These are phyloP conservation scores for Orthosia gracilis DNA, from an alignment of 2,888 invertebrate species.

Conservation along the genomic window DNA sequence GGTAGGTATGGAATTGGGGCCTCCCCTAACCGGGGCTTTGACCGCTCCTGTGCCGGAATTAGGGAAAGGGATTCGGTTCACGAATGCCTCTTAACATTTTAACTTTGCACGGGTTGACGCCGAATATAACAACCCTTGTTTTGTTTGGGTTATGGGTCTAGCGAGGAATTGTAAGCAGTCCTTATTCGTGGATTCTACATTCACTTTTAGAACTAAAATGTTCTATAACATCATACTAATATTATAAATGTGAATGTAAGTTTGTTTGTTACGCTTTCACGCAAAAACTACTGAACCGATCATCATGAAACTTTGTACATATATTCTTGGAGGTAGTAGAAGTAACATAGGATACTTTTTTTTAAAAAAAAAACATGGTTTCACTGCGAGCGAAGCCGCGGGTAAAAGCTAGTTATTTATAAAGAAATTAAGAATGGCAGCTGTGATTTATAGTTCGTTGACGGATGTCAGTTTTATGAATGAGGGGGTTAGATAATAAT, in stretches of 20 bases:
- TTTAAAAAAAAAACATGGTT: too few relatives aligned
- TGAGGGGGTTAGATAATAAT: slow-evolving; percentile 42
- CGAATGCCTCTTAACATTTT: slow-evolving; percentile 40
- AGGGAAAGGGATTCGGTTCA: slow-evolving; percentile 26
- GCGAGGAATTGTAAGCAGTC: neutral
- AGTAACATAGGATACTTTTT: too few relatives aligned
- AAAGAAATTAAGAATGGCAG: neutral
- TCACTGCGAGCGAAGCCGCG: too few relatives aligned
- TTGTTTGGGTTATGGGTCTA: slow-evolving; percentile 1
- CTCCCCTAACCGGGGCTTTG: slow-evolving; percentile 48
- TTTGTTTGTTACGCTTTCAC: too few relatives aligned
- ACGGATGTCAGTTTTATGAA: slow-evolving; percentile 27
- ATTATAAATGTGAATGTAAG: too few relatives aligned
- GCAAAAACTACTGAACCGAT: too few relatives aligned
- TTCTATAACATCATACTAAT: neutral
- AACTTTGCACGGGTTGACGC: slow-evolving; percentile 25
- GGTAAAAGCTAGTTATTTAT: too few relatives aligned
- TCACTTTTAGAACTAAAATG: neutral
- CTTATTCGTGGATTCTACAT: neutral
- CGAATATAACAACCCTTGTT: slow-evolving; percentile 11
- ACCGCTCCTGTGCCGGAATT: slow-evolving; percentile 37
- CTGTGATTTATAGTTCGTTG: slow-evolving; percentile 7
- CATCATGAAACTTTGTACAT: too few relatives aligned
- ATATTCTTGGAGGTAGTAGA: too few relatives aligned
- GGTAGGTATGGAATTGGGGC: slow-evolving; percentile 37